Conservation (phyloP, 2,113 vertebrate species). For the Sterna hirundo region DNA sequence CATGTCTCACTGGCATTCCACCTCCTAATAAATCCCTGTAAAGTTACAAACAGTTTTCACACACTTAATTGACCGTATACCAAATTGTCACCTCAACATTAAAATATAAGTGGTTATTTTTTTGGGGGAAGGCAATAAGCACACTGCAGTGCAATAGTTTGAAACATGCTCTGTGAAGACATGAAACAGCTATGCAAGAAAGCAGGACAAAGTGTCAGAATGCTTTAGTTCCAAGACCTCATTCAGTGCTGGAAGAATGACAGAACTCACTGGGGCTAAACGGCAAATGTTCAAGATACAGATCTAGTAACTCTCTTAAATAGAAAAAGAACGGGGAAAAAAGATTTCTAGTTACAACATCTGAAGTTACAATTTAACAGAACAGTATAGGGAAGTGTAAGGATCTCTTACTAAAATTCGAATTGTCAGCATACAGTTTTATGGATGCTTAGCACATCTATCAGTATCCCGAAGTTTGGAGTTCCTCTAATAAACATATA, state of each 20-base stretch:
- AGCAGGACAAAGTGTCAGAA: background rate
- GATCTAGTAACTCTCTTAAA: background rate
- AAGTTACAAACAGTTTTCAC: background rate
- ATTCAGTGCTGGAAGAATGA: background rate
- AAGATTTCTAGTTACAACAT: background rate
- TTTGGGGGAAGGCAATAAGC: background rate
- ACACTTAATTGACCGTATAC: background rate
- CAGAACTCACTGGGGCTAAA: background rate
- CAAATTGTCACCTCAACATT: background rate
- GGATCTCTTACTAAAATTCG: background rate
- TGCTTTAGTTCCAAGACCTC: background rate
- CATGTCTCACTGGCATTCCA: background rate
- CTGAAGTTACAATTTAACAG: background rate
- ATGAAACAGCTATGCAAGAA: background rate
- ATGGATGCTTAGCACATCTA: background rate
- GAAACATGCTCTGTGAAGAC: background rate
- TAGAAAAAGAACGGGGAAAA: background rate
- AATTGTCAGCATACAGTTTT: background rate
- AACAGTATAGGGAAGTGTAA: background rate
- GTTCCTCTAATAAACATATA: background rate
- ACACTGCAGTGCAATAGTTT: background rate
- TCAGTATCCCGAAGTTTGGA: background rate
- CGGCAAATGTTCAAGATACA: background rate
- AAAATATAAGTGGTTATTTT: background rate
- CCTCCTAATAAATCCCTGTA: background rate